phyloP scores from a whole-genome alignment of 2,797 vertebrate genomes.

The Cebuella pygmaea region DNA sequence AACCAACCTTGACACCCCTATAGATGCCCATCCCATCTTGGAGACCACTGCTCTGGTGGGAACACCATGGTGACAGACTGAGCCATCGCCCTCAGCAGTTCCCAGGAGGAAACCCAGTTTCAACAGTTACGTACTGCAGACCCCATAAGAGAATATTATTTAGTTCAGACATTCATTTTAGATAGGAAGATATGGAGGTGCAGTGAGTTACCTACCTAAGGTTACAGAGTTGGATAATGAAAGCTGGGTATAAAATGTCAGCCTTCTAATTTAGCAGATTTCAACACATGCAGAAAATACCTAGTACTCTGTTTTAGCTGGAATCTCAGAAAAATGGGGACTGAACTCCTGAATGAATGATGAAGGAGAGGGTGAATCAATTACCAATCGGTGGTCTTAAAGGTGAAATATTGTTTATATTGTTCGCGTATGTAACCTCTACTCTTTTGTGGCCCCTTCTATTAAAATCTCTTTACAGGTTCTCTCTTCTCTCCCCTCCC shows the following conservation, averaged over 20 bases:
- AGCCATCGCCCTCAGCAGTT: neutral
- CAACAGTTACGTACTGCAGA: neutral
- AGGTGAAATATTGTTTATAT: neutral
- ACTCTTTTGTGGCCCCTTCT: neutral
- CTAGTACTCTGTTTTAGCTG: neutral
- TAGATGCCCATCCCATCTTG: neutral
- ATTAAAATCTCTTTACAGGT: neutral
- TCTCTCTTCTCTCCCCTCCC: neutral
- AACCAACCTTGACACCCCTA: neutral
- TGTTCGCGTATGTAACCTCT: neutral
- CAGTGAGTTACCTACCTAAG: neutral
- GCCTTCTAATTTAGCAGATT: neutral
- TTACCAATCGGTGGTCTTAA: neutral
- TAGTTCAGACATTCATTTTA: neutral
- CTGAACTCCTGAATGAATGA: neutral
- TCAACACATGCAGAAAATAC: neutral
- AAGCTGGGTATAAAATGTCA: neutral
- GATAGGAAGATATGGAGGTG: neutral
- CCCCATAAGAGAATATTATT: neutral
- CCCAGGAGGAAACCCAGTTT: neutral
- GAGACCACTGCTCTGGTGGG: neutral
- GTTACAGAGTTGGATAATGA: neutral
- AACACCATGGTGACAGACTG: accelerated
- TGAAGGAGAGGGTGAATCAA: neutral
- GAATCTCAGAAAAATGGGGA: neutral